Evolutionary conservation across 2,888 invertebrate species (phyloP), one percentile per base, ranked within the genome.

Genomic region (Drosophila paranaensis): DNA sequence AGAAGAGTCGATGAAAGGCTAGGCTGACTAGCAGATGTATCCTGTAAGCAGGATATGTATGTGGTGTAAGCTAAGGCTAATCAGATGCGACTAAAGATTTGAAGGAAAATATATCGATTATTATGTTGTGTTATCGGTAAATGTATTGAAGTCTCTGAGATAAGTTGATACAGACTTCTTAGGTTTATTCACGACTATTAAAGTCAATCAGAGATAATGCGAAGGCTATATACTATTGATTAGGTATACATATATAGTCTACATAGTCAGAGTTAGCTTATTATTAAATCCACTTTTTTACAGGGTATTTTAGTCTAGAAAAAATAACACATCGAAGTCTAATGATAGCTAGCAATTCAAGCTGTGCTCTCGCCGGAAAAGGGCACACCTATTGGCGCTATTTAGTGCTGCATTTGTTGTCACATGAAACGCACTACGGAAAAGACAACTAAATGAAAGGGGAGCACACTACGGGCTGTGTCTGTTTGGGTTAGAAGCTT

Each of bases 341-440:
- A 70, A 68, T 71, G 48, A 30, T 57, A 57, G 53, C 58, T 60
- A 51, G 58, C 42, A 70, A 46, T 35, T 40, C 6, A 25, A 40
- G 37, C 57, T 42, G 46, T 25, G 45, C 39, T 33, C 33, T 10
- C 33, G 10, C 37, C 37, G 58, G 37, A 9, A 30, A 6, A n/a
- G 11, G 20, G 20, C 27, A 25, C 45, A 16, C 50, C 48, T 25
- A 55, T 37, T 13, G 54, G 37, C 43, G 77, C 64, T 68, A 74
- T 81, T 86, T 86, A 81, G 77, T 71, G 72, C 65, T 54, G 62
- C 74, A 76, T 73, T 76, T 73, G 82, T 76, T 85, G 81, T 85
- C 83, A 82, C 78, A 71, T 65, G 81, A 77, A 79, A 71, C 73
- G 74, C 77, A 74, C 64, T 67, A 33, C 50, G 56, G 56, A 55